Evolutionary conservation across 2,888 invertebrate species (phyloP).

Genomic region (Thera obeliscata): DNA sequence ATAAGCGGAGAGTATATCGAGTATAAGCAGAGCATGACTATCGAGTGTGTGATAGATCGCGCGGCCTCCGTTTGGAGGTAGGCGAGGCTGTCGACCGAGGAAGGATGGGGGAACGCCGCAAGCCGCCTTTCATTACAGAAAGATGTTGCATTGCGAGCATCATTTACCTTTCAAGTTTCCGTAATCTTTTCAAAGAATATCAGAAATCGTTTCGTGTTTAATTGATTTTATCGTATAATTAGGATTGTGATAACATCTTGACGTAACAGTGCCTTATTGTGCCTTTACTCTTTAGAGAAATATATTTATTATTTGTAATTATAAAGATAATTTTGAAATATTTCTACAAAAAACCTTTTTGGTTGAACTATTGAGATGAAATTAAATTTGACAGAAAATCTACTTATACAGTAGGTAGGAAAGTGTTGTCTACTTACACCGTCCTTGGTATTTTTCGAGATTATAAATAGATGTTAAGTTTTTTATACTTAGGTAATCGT

Average conservation of each 20-base stretch:
- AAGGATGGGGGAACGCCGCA: conserved; percentile 53
- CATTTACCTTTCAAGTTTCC: conserved; percentile 65
- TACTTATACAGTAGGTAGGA: conserved; percentile 71
- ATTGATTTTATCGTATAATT: conserved; percentile 64
- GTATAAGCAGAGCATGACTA: conserved; percentile 48
- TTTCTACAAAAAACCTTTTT: conserved; percentile 70
- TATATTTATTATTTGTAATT: conserved; percentile 80
- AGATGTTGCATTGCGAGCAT: conserved; percentile 67
- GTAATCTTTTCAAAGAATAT: conserved; percentile 76
- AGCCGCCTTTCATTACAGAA: conserved; percentile 73
- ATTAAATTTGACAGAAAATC: conserved; percentile 67
- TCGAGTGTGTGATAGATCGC: conserved; percentile 56
- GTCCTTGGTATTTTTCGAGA: conserved; percentile 84
- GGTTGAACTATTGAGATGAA: conserved; percentile 69
- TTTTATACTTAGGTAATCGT: conserved; percentile 67
- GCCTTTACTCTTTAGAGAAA: conserved; percentile 72
- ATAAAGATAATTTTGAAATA: conserved; percentile 73
- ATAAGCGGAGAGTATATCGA: conserved; percentile 13
- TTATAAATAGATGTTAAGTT: conserved; percentile 77
- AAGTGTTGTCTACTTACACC: conserved; percentile 81
- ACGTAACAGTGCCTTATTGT: conserved; percentile 82
- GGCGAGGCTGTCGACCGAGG: conserved; percentile 1
- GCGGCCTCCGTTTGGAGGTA: conserved; percentile 6
- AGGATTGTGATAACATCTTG: conserved; percentile 82
- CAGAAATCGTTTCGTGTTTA: conserved; percentile 65